phyloP scores from a whole-genome alignment of 2,113 vertebrate genomes.

The Aegotheles bennettii region DNA sequence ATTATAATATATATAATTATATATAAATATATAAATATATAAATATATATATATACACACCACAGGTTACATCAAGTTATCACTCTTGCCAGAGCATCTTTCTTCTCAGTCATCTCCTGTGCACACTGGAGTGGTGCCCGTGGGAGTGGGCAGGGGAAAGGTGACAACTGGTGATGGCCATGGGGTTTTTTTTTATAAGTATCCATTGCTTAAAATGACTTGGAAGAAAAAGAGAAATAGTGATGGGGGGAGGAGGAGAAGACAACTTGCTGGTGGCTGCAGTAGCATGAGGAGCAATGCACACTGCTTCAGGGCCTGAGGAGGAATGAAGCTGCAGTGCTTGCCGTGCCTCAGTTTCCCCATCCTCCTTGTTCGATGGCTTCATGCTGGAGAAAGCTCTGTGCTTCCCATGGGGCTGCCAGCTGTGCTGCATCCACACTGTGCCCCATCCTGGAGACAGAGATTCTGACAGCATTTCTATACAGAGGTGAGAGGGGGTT shows the following conservation, averaged over 20 bases:
- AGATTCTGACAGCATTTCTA: not conserved
- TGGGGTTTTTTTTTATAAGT: not conserved
- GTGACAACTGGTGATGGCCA: fast-evolving
- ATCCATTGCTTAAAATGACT: not conserved
- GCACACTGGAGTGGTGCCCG: not conserved
- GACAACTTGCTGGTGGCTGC: not conserved
- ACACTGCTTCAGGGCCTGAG: fast-evolving
- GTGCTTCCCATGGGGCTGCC: not conserved
- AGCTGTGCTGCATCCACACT: not conserved
- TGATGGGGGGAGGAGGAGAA: too few relatives aligned
- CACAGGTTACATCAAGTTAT: not conserved
- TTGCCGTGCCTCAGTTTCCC: not conserved
- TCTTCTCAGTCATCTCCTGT: not conserved
- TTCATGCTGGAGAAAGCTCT: not conserved
- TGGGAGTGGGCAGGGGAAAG: not conserved
- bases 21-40: too few relatives aligned
- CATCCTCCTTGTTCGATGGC: fast-evolving
- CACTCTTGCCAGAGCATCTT: not conserved
- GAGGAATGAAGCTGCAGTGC: fast-evolving
- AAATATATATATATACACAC: fast-evolving
- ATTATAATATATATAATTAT: too few relatives aligned
- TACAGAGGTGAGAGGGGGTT: not conserved
- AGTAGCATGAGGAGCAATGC: not conserved
- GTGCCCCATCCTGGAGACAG: not conserved
- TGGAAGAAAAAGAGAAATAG: not conserved